phyloP scores from a whole-genome alignment of 2,888 invertebrate species.

The Colletes collaris region DNA sequence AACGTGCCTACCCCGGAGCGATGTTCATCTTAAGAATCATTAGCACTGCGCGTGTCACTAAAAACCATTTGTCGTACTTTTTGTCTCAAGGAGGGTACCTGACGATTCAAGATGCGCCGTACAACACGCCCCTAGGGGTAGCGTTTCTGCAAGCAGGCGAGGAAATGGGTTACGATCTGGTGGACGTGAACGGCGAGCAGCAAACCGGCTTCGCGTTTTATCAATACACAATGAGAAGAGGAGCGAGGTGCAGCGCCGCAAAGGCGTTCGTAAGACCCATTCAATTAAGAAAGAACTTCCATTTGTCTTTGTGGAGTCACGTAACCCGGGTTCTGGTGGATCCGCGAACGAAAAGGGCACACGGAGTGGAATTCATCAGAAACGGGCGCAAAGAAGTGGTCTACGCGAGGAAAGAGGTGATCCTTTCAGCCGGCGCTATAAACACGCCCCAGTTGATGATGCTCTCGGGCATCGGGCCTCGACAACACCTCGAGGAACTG shows the following conservation, averaged over 20 bases:
- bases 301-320: constrained; percentile 91
- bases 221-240: constrained; percentile 95
- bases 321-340: constrained; percentile 91
- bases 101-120: constrained; percentile 91
- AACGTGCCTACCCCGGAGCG: too few relatives aligned
- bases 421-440: constrained; percentile 94
- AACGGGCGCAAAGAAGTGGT: constrained; percentile 86
- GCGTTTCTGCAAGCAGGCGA: constrained; percentile 95
- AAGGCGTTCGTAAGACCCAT: constrained; percentile 94
- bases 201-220: constrained; percentile 95
- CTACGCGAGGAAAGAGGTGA: constrained; percentile 91
- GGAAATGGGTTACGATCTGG: constrained; percentile 94
- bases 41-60: neutral
- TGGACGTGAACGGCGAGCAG: constrained; percentile 93
- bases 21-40: too few relatives aligned
- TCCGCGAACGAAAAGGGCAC: constrained; percentile 88
- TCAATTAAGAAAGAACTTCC: constrained; percentile 90
- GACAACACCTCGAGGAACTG: constrained; percentile 88
- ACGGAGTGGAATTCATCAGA: constrained; percentile 91
- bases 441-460: constrained; percentile 96
- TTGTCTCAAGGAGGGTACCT: constrained; percentile 87
- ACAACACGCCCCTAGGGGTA: constrained; percentile 92
- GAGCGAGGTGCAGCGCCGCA: constrained; percentile 91
- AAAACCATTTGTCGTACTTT: neutral
- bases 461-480: constrained; percentile 95